Evolutionary conservation across 1,140 invertebrate genomes (phyloP), one percentile per base, ranked within the genome.

Genomic region (Daktulosphaira vitifoliae): DNA sequence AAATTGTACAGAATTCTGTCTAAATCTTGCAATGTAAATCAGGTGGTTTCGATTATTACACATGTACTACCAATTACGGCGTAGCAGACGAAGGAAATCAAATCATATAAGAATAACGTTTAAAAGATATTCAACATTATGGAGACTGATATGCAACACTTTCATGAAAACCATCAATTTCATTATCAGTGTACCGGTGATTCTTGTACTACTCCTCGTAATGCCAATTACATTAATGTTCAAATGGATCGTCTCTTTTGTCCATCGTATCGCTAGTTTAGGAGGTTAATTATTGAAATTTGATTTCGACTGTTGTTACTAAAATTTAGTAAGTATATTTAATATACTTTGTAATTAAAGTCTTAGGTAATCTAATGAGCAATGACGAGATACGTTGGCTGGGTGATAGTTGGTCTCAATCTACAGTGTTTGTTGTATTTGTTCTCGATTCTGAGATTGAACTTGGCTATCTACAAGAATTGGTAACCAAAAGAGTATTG

Each of bases 371-470:
- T 16, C 38, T 62, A 13, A 68, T 77, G 64, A 48, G 70, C 1
- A 71, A 73, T 16, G 71, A 75, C 25, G 79, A 80, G 52, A 72
- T 73, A 2, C 69, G 78, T 25, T 81, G 79, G 78, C 70, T 81
- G 20, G 74, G 74, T n/a, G 69, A 72, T n/a, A 68, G 73, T 9
- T 70, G 69, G 39, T 70, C 72, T 44, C 72, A 73, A 37, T 73
- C 76, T n/a, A 74, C 81, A 7, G 73, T 76, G 7, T 79, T 81
- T 68, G 75, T 75, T 29, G 70, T 82, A 7, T 72, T 82, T 4
- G 70, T 80, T 22, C 71, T 81, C 29, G 79, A 81, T 52, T 70
- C 80, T 9, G 76, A 74, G 52, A 71, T 73, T 5, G 75, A 75
- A 11, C 70, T 81, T 62, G 73, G 73, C 51, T 70, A 75, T n/a